A percentile compares a stretch with the other conserved stretches of the same genome.
Conservation (phyloP, 2,888 invertebrate species). For the Acleris sparsana region DNA sequence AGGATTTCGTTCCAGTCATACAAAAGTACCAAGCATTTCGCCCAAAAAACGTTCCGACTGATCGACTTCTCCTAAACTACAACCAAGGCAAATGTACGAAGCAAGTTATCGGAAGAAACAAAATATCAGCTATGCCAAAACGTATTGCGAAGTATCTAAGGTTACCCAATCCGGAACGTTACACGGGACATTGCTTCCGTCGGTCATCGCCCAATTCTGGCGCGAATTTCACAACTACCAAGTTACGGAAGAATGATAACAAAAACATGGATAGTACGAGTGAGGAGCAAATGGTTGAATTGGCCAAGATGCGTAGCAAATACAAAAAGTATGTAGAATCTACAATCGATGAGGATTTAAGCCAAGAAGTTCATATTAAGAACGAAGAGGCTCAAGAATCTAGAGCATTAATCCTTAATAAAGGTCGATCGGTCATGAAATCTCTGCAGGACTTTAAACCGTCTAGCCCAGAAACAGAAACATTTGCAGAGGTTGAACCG, state of each 20-base stretch:
- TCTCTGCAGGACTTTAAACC: neutral
- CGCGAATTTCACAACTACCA: neutral
- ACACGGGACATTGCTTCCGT: slow-evolving; percentile 22
- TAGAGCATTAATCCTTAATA: neutral
- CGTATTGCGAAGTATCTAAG: slow-evolving; percentile 21
- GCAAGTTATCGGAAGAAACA: slow-evolving; percentile 21
- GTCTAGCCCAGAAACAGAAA: neutral
- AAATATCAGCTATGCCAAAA: slow-evolving; percentile 7
- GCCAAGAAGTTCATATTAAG: neutral
- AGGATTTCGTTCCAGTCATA: slow-evolving; percentile 9
- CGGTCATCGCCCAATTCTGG: slow-evolving; percentile 2
- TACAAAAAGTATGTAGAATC: neutral
- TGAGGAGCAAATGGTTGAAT: neutral
- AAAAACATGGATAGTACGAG: neutral
- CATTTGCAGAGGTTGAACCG: neutral
- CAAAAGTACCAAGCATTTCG: slow-evolving; percentile 21
- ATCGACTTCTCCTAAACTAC: slow-evolving; percentile 19
- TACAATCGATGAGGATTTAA: neutral
- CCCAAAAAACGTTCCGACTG: slow-evolving; percentile 6
- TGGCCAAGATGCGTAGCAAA: neutral
- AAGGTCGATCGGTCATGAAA: neutral
- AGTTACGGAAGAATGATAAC: neutral
- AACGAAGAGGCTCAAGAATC: neutral
- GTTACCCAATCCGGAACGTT: slow-evolving; percentile 9
- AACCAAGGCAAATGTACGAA: slow-evolving; percentile 13